Evolutionary conservation across 2,888 invertebrate species (phyloP).

Genomic region (Tryphoninae sp.): DNA sequence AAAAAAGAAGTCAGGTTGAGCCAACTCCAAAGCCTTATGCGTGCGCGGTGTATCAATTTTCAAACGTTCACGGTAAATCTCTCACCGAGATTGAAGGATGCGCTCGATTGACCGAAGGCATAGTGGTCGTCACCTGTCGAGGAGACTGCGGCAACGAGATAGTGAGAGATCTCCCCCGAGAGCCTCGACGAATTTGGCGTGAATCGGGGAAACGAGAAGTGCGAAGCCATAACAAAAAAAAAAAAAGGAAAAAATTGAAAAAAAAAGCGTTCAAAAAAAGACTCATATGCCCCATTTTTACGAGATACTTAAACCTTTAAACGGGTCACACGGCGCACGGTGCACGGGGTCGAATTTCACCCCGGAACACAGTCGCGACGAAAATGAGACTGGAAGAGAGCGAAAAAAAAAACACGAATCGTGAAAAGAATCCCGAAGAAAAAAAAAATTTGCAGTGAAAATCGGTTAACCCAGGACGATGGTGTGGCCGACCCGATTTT

Average conservation of each 20-base stretch:
- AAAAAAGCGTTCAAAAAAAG: conserved; percentile 58
- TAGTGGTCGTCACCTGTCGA: conserved; percentile 67
- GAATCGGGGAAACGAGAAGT: conserved; percentile 38
- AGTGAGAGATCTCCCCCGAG: conserved; percentile 15
- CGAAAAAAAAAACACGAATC: conserved; percentile 48
- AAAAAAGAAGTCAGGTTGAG: conserved; percentile 25
- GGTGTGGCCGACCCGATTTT: conserved; percentile 72
- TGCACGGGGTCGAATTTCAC: conserved; percentile 66
- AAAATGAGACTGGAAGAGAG: conserved; percentile 34
- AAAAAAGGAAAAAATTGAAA: conserved; percentile 43
- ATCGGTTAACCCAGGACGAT: conserved; percentile 79
- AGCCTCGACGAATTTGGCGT: conserved; percentile 57
- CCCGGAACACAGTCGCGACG: conserved; percentile 30
- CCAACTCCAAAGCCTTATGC: background rate
- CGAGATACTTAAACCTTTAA: conserved; percentile 81
- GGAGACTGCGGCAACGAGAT: conserved; percentile 64
- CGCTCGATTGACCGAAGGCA: conserved; percentile 66
- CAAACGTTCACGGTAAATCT: conserved; percentile 58
- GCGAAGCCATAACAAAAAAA: conserved; percentile 14
- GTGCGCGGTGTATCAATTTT: conserved; percentile 22
- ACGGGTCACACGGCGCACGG: conserved; percentile 72
- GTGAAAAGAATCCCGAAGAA: conserved; percentile 63
- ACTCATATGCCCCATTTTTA: conserved; percentile 75
- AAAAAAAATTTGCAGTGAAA: conserved; percentile 75
- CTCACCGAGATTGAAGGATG: conserved; percentile 51